These are phyloP conservation scores for Aphaenogaster floridana DNA, from an alignment of 1,140 invertebrate species.

Conservation along the genomic window DNA sequence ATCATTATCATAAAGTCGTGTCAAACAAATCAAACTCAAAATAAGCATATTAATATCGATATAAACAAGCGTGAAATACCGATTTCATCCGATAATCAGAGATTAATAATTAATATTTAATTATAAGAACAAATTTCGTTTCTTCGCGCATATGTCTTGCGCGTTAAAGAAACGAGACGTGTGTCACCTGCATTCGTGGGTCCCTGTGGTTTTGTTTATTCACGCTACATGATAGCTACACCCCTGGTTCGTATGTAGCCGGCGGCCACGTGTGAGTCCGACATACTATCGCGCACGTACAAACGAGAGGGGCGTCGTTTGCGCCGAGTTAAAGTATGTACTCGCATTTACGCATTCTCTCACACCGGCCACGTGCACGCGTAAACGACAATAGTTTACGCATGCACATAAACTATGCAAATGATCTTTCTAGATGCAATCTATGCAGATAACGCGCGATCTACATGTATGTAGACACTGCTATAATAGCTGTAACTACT, in stretches of 20 bases:
- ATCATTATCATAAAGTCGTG: not conserved
- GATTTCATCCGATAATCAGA: not conserved
- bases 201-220: not conserved
- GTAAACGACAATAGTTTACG: slow-evolving; percentile 44
- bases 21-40: not conserved
- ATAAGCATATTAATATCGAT: not conserved
- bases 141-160: too few relatives aligned
- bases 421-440: slow-evolving; percentile 39
- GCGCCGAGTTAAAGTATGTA: slow-evolving; percentile 52
- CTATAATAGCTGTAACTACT: slow-evolving; percentile 31
- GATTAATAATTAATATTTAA: not conserved
- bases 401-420: slow-evolving; percentile 32
- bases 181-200: not conserved
- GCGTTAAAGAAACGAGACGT: not conserved
- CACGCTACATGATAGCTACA: slow-evolving; percentile 6
- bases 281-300: slow-evolving; percentile 8
- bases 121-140: not conserved
- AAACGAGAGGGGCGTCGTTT: slow-evolving; percentile 27
- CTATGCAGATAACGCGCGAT: slow-evolving; percentile 50
- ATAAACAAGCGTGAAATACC: not conserved
- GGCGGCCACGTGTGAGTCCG: slow-evolving; percentile 41
- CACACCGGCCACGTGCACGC: slow-evolving; percentile 37
- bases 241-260: not conserved
- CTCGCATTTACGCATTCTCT: slow-evolving; percentile 54
- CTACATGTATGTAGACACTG: slow-evolving; percentile 34